Evolutionary conservation across 2,888 invertebrate species (phyloP).

Genomic region (Lordiphosa fenestrarum): DNA sequence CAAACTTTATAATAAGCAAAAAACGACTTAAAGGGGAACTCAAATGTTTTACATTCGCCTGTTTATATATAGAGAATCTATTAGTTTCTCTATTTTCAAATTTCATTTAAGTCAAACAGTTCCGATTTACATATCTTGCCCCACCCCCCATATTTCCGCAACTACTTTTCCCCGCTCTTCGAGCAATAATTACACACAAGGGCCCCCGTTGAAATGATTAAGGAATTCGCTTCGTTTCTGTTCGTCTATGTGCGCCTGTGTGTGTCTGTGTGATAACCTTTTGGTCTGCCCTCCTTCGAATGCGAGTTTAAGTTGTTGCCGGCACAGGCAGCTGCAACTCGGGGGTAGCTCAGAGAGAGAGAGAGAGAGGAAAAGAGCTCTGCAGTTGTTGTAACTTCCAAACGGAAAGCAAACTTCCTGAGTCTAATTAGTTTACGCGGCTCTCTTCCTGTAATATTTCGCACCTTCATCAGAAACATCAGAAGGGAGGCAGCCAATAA

Average conservation of each 20-base stretch:
- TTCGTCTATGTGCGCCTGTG: neutral
- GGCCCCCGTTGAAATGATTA: constrained; percentile 36
- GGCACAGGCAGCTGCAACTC: constrained; percentile 37
- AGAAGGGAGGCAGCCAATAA: constrained; percentile 18
- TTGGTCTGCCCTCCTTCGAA: constrained; percentile 30
- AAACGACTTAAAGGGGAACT: too few species aligned
- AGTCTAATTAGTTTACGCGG: constrained; percentile 41
- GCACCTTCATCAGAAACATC: neutral
- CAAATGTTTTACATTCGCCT: too few species aligned
- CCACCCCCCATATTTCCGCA: too few species aligned
- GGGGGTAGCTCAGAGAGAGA: constrained; percentile 22
- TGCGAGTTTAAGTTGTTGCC: constrained; percentile 5
- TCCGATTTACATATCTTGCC: too few species aligned
- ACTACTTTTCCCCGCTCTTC: neutral
- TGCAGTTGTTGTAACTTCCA: constrained; percentile 13
- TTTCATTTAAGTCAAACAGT: too few species aligned
- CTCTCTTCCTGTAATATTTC: constrained; percentile 12
- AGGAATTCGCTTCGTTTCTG: constrained; percentile 12
- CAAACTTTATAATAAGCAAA: too few species aligned
- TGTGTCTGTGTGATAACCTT: constrained; percentile 55
- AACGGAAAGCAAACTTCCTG: constrained; percentile 52
- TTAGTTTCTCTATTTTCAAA: too few species aligned
- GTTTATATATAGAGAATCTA: too few species aligned
- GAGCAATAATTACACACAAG: constrained; percentile 12
- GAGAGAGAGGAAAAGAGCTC: neutral